Evolutionary conservation across 23 tunicate genomes (phyloP), one percentile per base, ranked within the genome.

Genomic region (Trididemnum miniatum): DNA sequence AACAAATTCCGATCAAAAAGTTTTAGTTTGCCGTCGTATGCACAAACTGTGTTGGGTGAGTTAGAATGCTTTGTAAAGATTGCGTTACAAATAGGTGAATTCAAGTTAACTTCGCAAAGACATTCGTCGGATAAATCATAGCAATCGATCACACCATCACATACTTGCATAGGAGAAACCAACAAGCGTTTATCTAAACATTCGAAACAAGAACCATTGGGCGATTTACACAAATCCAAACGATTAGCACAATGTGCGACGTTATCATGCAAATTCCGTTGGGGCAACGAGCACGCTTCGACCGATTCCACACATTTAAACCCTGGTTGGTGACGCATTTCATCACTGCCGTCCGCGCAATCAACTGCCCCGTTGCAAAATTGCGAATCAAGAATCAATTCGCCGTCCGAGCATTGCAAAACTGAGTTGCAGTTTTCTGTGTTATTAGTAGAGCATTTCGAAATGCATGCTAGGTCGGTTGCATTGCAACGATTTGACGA

Each of bases 81-180:
- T n/a, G n/a, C n/a, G 20, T 23, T 4, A 5, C 69, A 23, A 24
- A 15, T 24, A 15, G 20, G 20, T 62, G n/a, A n/a, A n/a, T n/a
- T n/a, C n/a, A n/a, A n/a, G n/a, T n/a, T n/a, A n/a, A n/a, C n/a
- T n/a, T n/a, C 69, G 23, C 88, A 75, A 12, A 75, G 44, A 84
- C 88, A 74, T 74, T 84, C 88, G 39, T 84, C 88, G 27, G 81
- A 73, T n/a, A 60, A 59, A 37, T 84, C 88, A 23, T 30, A 38
- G 39, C 88, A 84, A 62, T n/a, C n/a, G n/a, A n/a, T n/a, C n/a
- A n/a, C n/a, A n/a, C n/a, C n/a, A n/a, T n/a, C n/a, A n/a, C n/a
- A 84, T 12, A 84, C 63, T 31, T 84, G 88, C 35, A 59, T 74
- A 15, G 73, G 30, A 20, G 81, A 35, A 25, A 84, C 75, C 2